Conservation (phyloP, 2,888 invertebrate species). For the Dicranocentrus wangi region DNA sequence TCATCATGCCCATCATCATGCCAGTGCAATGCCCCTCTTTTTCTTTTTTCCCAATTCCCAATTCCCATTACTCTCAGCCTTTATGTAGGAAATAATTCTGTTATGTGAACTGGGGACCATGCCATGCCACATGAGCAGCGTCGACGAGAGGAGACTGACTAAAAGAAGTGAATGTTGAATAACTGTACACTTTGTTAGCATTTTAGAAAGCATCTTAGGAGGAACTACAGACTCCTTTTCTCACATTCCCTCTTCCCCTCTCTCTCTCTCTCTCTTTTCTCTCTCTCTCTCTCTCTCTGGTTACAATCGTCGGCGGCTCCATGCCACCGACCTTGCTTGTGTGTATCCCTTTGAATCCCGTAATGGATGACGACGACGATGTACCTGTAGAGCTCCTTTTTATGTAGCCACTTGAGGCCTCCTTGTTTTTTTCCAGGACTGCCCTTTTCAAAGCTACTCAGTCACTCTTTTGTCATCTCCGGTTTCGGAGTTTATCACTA, state of each 20-base stretch:
- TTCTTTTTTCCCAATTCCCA: no score
- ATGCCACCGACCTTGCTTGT: no score
- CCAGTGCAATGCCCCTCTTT: no score
- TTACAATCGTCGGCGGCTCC: no score
- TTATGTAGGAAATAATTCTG: constrained; percentile 59
- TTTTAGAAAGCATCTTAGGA: neutral
- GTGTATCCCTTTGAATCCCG: no score
- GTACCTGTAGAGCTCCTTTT: neutral
- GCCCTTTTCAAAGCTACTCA: constrained; percentile 3
- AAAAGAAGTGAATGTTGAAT: constrained; percentile 18
- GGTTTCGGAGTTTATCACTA: constrained; percentile 17
- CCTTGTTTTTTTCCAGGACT: constrained; percentile 13
- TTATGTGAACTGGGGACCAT: constrained; percentile 51
- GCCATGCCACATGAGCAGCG: no score
- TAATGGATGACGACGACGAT: neutral
- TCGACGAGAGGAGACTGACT: neutral
- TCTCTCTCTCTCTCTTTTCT: neutral
- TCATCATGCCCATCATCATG: no score
- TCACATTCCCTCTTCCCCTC: neutral
- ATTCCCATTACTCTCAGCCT: constrained; percentile 50
- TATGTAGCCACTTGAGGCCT: constrained; percentile 21
- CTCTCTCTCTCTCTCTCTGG: neutral
- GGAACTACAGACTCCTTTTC: neutral
- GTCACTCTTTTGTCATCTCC: constrained; percentile 11
- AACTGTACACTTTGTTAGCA: neutral